Conservation (phyloP, 2,797 vertebrate species). For the Apogon talboti region DNA sequence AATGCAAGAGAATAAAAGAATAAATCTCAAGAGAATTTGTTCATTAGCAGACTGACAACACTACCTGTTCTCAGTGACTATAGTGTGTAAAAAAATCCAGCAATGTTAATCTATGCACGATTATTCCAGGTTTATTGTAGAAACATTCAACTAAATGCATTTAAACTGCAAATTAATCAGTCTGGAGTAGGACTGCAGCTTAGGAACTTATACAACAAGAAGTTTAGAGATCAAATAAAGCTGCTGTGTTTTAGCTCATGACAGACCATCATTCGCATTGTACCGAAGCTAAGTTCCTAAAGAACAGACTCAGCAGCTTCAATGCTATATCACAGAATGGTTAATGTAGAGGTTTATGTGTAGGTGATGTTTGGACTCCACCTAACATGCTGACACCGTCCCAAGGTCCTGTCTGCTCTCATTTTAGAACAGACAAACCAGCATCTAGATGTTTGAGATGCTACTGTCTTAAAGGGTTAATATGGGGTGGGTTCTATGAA, state of each 20-base stretch:
- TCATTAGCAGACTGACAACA: slow-evolving; percentile 11
- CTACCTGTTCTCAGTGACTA: not conserved
- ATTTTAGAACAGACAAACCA: too few relatives aligned
- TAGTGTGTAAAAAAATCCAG: slow-evolving; percentile 12
- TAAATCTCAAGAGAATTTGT: slow-evolving; percentile 30
- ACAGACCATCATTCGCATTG: not conserved
- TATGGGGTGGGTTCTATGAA: too few relatives aligned
- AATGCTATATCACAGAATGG: too few relatives aligned
- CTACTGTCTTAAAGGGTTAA: too few relatives aligned
- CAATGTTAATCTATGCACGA: slow-evolving; percentile 28
- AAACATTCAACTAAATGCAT: slow-evolving; percentile 32
- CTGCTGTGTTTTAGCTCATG: not conserved
- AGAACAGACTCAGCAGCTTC: too few relatives aligned
- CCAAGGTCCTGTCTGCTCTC: too few relatives aligned
- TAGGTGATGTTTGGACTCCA: too few relatives aligned
- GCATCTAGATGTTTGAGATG: too few relatives aligned
- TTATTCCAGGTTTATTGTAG: slow-evolving; percentile 38
- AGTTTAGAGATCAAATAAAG: slow-evolving; percentile 8
- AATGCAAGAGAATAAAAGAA: slow-evolving; percentile 17
- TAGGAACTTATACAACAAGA: slow-evolving; percentile 3
- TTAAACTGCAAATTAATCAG: slow-evolving; percentile 48
- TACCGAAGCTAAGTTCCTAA: not conserved
- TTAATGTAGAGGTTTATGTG: too few relatives aligned
- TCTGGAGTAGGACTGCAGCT: not conserved
- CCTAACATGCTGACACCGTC: too few relatives aligned